Percentiles rank a stretch among this genome's conserved stretches.
These are phyloP conservation scores for Lacerta agilis DNA, from an alignment of 2,797 vertebrate species.

Conservation along the genomic window DNA sequence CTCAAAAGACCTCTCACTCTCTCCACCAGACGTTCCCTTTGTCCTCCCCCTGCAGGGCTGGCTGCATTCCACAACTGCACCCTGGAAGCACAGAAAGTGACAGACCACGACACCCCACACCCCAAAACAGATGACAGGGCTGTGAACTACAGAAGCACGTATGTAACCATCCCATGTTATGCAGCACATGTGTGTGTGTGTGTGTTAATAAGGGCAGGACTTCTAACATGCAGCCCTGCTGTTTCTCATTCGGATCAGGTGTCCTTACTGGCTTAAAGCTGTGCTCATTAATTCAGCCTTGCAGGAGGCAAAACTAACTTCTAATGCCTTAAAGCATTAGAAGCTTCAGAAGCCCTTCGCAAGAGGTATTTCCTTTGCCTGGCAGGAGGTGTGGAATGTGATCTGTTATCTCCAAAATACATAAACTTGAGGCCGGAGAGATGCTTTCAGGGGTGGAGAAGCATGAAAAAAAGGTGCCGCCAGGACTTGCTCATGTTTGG, in stretches of 20 bases:
- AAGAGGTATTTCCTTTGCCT: background rate
- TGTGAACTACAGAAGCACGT: background rate
- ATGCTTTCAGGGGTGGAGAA: background rate
- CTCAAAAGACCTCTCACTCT: no score
- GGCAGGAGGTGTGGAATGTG: background rate
- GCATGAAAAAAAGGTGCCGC: background rate
- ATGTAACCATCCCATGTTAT: background rate
- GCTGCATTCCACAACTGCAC: background rate
- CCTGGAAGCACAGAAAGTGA: background rate
- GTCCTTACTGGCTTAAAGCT: background rate
- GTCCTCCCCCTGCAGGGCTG: no score
- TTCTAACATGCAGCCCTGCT: no score
- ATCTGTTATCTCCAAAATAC: conserved; percentile 5
- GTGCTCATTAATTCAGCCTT: background rate
- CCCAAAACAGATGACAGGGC: no score
- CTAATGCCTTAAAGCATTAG: background rate
- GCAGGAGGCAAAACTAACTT: background rate
- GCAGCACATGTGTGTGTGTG: background rate
- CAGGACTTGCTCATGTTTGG: background rate
- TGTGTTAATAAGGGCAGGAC: background rate
- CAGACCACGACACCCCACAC: no score
- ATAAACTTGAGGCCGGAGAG: background rate
- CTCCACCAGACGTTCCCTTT: background rate
- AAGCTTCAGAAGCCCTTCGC: background rate
- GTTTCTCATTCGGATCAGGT: background rate